These are phyloP conservation scores for Ephialtes manifestator DNA, from an alignment of 2,888 invertebrate genomes.

Conservation along the genomic window DNA sequence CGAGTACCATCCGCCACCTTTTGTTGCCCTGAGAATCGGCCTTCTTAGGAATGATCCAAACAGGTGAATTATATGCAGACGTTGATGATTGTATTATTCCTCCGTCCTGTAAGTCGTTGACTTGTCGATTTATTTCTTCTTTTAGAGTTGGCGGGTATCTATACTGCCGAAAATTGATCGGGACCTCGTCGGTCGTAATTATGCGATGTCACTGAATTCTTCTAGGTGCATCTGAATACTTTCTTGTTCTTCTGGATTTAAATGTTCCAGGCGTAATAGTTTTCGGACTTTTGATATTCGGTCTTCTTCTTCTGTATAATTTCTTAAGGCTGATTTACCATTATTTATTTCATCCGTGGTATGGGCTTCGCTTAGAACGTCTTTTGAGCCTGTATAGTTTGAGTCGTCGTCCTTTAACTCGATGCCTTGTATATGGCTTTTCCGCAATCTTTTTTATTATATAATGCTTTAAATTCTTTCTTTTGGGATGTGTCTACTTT, in stretches of 20 bases:
- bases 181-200: slow-evolving; percentile 51
- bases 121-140: slow-evolving; percentile 64
- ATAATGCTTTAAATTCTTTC: too few relatives aligned
- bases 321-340: background rate
- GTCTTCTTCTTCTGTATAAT: slow-evolving; percentile 5
- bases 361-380: background rate
- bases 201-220: slow-evolving; percentile 59
- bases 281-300: slow-evolving; percentile 22
- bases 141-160: slow-evolving; percentile 58
- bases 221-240: slow-evolving; percentile 56
- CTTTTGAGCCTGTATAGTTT: too few relatives aligned
- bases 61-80: too few relatives aligned
- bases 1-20: slow-evolving; percentile 63
- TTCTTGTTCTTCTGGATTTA: slow-evolving; percentile 65
- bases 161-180: slow-evolving; percentile 64
- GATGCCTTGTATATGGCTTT: too few relatives aligned
- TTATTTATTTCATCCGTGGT: background rate
- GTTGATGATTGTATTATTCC: slow-evolving; percentile 55
- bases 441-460: too few relatives aligned
- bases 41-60: slow-evolving; percentile 72
- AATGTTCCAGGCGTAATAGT: slow-evolving; percentile 44
- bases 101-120: slow-evolving; percentile 52
- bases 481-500: too few relatives aligned
- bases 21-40: slow-evolving; percentile 64
- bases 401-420: too few relatives aligned